Percentiles rank a stretch among this genome's conserved stretches.
These are phyloP conservation scores for Stegodyphus dumicola DNA, from an alignment of 1,140 invertebrate species.

Conservation along the genomic window DNA sequence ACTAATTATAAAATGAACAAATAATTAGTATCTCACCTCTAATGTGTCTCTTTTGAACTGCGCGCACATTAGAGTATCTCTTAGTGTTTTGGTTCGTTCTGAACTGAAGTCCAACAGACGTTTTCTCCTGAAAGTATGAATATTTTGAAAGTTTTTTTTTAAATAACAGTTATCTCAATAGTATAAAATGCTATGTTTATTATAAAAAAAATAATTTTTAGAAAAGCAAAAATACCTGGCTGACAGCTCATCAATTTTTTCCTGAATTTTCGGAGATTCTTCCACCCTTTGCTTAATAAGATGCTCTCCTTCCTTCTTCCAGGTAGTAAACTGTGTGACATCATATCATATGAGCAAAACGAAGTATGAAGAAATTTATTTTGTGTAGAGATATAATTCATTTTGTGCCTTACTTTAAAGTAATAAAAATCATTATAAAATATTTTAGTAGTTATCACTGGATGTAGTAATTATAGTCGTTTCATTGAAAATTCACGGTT, in stretches of 20 bases:
- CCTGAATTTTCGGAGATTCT: slow-evolving; percentile 17
- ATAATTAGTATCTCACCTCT: slow-evolving; percentile 71
- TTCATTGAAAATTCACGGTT: no score
- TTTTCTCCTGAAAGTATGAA: slow-evolving; percentile 71
- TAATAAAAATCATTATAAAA: no score
- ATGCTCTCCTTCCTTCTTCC: slow-evolving; percentile 28
- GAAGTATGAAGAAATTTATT: not conserved
- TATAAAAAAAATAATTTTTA: no score
- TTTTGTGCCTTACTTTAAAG: no score
- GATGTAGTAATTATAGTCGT: no score
- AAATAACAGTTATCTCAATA: not conserved
- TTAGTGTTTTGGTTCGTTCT: slow-evolving; percentile 75
- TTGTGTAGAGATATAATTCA: no score
- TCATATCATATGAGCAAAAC: not conserved
- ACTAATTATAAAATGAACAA: not conserved
- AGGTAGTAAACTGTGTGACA: slow-evolving; percentile 4
- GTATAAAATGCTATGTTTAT: no score
- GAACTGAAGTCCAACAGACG: slow-evolving; percentile 78
- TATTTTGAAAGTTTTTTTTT: not conserved
- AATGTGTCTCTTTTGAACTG: slow-evolving; percentile 90
- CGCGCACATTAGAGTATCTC: slow-evolving; percentile 83
- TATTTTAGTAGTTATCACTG: no score
- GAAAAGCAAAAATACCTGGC: slow-evolving; percentile 3
- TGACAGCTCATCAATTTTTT: slow-evolving; percentile 31
- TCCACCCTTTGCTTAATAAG: slow-evolving; percentile 9